Evolutionary conservation across 2,888 invertebrate genomes (phyloP).

Genomic region (Melanotus villosus): DNA sequence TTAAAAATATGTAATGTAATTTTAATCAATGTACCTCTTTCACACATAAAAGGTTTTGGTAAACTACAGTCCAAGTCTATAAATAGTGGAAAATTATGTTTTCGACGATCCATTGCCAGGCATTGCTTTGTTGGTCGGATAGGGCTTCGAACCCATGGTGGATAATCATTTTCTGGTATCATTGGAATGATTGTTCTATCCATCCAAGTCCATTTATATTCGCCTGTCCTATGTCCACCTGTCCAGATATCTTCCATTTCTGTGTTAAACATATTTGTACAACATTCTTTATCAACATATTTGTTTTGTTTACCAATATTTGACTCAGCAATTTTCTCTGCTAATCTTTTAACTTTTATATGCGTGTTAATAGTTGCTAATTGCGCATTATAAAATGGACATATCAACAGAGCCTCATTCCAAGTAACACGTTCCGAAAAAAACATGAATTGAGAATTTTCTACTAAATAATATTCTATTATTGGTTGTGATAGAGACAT

Average conservation of each 20-base stretch:
- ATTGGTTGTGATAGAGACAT: constrained; percentile 17
- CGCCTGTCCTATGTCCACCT: constrained; percentile 8
- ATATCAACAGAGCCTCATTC: constrained; percentile 23
- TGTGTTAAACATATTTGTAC: neutral
- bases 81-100: constrained; percentile 16
- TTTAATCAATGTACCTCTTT: constrained; percentile 15
- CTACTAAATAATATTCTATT: constrained; percentile 25
- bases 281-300: neutral
- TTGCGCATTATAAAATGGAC: constrained; percentile 15
- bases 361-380: constrained; percentile 16
- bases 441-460: constrained; percentile 9
- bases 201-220: constrained; percentile 9
- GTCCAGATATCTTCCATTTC: constrained; percentile 27
- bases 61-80: constrained; percentile 19
- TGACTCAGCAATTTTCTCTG: neutral
- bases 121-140: neutral
- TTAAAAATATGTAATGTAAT: neutral
- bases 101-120: constrained; percentile 25
- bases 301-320: constrained; percentile 20
- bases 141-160: constrained; percentile 18
- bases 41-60: constrained; percentile 27
- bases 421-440: constrained; percentile 28
- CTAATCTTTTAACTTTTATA: neutral
- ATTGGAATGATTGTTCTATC: constrained; percentile 1
- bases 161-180: neutral